Base-by-base conservation (phyloP, 2,113 vertebrate species). In the Microtus richardsoni region DNA sequence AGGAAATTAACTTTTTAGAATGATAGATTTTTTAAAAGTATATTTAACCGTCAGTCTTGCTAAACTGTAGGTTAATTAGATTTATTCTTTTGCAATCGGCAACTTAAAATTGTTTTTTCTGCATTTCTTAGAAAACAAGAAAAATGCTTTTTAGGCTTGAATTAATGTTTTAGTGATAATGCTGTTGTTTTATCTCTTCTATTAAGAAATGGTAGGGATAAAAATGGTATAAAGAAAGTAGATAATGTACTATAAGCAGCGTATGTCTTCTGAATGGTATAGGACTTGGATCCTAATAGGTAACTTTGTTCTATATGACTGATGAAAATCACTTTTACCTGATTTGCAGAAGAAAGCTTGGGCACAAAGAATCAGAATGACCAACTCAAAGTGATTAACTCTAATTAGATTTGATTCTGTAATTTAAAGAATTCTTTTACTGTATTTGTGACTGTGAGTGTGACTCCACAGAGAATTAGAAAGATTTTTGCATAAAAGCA, bases 391-490 rank as follows among this genome's bases (percentile, higher is more conserved):
- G 39, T 78, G 87, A 75, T 88, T 83, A 74, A 71, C 28, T 95
- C 78, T 86, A 90, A 87, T n/a, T 91, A 68, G 10, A 93, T 70
- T 90, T 83, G 26, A 82, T 82, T 95, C 49, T 93, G 22, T 92
- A 92, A 95, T 79, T 95, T 85, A 73, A 54, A 36, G n/a, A 64
- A 77, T 95, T 91, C 7, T 41, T 74, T 30, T 89, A 78, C 21
- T 82, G 22, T n/a, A 28, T 91, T 97, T 94, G 19, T 94, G 77
- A 88, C 88, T 95, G 36, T 92, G 60, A 71, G 86, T 93, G n/a
- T 85, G 54, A 89, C 30, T 95, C 44, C 66, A 88, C 74, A 87
- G 75, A 91, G 89, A 87, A 24, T 92, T 70, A 80, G n/a, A 94
- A 82, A 39, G 5, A 49, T 80, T 58, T 93, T 97, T 62, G 73